These are phyloP conservation scores for Hemicordylus capensis DNA, from an alignment of 2,113 vertebrate species.

Conservation along the genomic window DNA sequence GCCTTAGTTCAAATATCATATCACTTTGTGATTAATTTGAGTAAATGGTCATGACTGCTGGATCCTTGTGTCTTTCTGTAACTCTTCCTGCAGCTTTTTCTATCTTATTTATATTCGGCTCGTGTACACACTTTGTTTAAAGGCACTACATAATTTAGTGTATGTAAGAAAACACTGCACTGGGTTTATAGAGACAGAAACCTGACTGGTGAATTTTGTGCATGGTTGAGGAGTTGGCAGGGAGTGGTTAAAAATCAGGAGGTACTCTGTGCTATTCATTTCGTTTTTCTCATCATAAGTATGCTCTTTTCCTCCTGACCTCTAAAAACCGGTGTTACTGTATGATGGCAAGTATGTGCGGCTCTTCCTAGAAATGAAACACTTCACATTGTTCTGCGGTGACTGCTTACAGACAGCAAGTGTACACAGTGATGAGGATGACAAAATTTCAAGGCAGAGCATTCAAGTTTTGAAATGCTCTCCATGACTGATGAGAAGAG, in stretches of 20 bases:
- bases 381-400: constrained; percentile 60
- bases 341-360: constrained; percentile 39
- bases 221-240: not conserved
- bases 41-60: not conserved
- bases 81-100: constrained; percentile 11
- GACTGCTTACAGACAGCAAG: constrained; percentile 53
- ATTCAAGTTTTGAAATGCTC: constrained; percentile 62
- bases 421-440: constrained; percentile 31
- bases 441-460: constrained; percentile 61
- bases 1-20: not conserved
- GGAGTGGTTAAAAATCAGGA: constrained; percentile 5
- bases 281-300: constrained; percentile 42
- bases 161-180: constrained; percentile 44
- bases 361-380: constrained; percentile 55
- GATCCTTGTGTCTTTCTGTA: constrained; percentile 26
- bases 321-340: constrained; percentile 38
- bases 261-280: constrained; percentile 14
- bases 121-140: constrained; percentile 59
- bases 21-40: not conserved
- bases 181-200: not conserved
- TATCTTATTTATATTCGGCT: constrained; percentile 65
- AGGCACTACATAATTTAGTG: constrained; percentile 69
- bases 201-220: constrained; percentile 15
- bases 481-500: constrained; percentile 61
- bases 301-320: constrained; percentile 43